These are phyloP conservation scores for Xenopus petersii DNA, from an alignment of 2,797 vertebrate species.

Conservation along the genomic window DNA sequence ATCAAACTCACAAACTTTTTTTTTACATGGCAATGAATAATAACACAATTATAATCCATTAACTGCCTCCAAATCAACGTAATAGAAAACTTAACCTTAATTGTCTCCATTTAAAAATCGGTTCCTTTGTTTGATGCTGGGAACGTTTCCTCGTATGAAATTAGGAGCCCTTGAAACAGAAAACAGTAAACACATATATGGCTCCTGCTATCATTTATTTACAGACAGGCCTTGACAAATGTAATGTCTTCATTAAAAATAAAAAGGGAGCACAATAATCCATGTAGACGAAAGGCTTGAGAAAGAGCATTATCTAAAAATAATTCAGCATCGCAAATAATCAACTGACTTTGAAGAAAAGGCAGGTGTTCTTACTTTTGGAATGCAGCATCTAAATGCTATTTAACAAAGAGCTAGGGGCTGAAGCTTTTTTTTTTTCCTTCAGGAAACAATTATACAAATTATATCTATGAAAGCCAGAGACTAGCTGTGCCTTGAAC, in stretches of 20 bases:
- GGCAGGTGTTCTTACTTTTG: constrained; percentile 75
- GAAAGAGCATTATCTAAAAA: constrained; percentile 59
- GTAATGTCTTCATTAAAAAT: constrained; percentile 80
- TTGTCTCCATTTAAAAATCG: constrained; percentile 76
- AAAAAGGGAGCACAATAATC: constrained; percentile 76
- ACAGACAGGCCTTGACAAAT: constrained; percentile 82
- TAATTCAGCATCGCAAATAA: constrained; percentile 61
- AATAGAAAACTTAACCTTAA: constrained; percentile 75
- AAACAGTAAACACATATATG: constrained; percentile 56
- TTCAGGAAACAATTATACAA: constrained; percentile 93
- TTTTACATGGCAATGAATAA: constrained; percentile 32
- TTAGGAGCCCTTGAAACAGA: constrained; percentile 68
- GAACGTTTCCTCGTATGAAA: constrained; percentile 73
- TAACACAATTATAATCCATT: constrained; percentile 65
- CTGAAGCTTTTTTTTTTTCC: constrained; percentile 75
- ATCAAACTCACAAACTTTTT: constrained; percentile 32
- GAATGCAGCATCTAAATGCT: constrained; percentile 71
- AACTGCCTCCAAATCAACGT: constrained; percentile 74
- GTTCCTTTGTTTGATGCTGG: constrained; percentile 74
- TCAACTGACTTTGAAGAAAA: constrained; percentile 69
- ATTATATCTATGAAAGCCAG: constrained; percentile 92
- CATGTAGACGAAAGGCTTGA: constrained; percentile 71
- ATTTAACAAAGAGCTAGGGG: constrained; percentile 62
- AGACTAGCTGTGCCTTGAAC: constrained; percentile 88
- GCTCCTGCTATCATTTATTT: constrained; percentile 79